Conservation (phyloP, 2,113 vertebrate genomes). For the Rousettus leschenaultii region DNA sequence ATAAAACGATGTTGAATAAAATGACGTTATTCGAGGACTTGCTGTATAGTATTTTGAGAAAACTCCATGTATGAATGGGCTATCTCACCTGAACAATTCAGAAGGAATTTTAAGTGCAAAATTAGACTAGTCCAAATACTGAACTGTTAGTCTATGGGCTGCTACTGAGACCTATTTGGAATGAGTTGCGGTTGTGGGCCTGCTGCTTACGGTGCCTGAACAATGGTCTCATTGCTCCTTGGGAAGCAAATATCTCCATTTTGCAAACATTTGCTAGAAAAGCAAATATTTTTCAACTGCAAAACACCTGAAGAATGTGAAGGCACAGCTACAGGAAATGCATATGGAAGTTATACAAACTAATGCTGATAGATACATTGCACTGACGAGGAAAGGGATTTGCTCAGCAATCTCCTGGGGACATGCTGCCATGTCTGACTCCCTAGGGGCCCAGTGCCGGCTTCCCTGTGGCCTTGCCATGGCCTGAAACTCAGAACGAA, state of each 20-base stretch:
- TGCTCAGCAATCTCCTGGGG: background rate
- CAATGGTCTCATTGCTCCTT: background rate
- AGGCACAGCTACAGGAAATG: background rate
- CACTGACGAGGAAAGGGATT: background rate
- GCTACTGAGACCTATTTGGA: background rate
- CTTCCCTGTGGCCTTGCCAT: background rate
- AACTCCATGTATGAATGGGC: background rate
- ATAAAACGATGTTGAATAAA: too few species aligned
- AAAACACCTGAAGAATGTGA: conserved; percentile 31
- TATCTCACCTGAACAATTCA: background rate
- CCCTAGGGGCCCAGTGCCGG: background rate
- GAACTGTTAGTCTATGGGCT: background rate
- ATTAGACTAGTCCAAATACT: background rate
- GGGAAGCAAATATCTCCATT: conserved; percentile 51
- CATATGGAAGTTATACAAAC: background rate
- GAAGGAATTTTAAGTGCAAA: background rate
- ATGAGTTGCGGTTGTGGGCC: background rate
- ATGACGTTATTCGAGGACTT: background rate
- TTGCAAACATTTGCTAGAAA: conserved; percentile 38
- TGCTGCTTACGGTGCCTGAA: background rate
- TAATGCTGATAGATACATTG: background rate
- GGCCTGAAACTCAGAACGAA: background rate
- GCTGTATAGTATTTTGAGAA: background rate
- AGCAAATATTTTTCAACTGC: conserved; percentile 40
- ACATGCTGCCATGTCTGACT: background rate